These are phyloP conservation scores for Apamea sordens DNA, from an alignment of 2,888 invertebrate species.

Conservation along the genomic window DNA sequence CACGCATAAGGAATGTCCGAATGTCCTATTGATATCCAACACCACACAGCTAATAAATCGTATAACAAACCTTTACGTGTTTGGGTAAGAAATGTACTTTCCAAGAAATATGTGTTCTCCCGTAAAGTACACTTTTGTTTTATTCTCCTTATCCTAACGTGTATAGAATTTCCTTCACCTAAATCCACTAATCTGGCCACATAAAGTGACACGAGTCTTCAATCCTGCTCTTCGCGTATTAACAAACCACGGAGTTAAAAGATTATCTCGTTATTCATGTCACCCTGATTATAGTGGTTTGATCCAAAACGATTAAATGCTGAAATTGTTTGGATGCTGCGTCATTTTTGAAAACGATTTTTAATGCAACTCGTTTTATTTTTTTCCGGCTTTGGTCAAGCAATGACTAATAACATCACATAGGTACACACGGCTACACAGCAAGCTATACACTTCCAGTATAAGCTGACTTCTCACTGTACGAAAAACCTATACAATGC, in stretches of 20 bases:
- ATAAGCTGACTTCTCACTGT: too few species aligned
- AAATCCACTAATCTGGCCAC: constrained; percentile 29
- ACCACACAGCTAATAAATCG: constrained; percentile 42
- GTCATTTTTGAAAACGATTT: not conserved
- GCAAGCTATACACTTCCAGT: too few species aligned
- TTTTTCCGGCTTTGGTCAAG: not conserved
- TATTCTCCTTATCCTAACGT: constrained; percentile 14
- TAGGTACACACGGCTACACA: not conserved
- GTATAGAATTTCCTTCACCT: constrained; percentile 34
- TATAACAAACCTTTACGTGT: constrained; percentile 26
- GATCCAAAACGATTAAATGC: constrained; percentile 25
- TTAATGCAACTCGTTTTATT: not conserved
- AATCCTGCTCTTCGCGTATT: constrained; percentile 21
- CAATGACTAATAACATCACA: too few species aligned
- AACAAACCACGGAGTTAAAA: constrained; percentile 13
- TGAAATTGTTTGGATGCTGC: not conserved
- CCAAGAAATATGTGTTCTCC: constrained; percentile 38
- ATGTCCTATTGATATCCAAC: constrained; percentile 34
- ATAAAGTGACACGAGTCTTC: constrained; percentile 11
- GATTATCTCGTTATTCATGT: constrained; percentile 39
- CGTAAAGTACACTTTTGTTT: constrained; percentile 14
- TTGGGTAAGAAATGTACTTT: constrained; percentile 38
- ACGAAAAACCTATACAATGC: too few species aligned
- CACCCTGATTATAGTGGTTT: constrained; percentile 39
- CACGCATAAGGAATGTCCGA: constrained; percentile 15